Conservation (phyloP, 2,113 vertebrate genomes). For the Lophura nycthemera region DNA sequence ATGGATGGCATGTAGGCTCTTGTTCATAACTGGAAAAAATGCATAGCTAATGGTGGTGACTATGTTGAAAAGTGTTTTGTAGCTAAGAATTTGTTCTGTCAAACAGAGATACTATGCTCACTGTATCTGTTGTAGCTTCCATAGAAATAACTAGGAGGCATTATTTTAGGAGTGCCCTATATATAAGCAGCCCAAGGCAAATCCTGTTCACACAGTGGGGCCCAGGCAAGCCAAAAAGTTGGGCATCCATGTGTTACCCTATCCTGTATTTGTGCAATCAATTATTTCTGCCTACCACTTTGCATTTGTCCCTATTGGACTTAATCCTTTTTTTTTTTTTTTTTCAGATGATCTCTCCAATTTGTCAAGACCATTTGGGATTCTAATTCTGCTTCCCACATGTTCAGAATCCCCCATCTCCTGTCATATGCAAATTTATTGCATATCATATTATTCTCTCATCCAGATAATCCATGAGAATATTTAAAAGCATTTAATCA, state of each 20-base stretch:
- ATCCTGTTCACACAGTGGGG: too few relatives aligned
- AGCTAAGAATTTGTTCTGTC: too few relatives aligned
- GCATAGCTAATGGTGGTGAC: too few relatives aligned
- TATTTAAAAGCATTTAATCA: constrained; percentile 30
- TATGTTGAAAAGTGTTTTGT: too few relatives aligned
- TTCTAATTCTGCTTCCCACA: constrained; percentile 53
- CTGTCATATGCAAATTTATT: constrained; percentile 39
- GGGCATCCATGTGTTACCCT: neutral
- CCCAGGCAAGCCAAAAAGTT: too few relatives aligned
- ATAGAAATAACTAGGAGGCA: too few relatives aligned
- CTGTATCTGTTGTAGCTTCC: too few relatives aligned
- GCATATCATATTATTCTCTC: neutral
- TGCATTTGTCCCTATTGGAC: neutral
- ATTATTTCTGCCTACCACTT: constrained; percentile 46
- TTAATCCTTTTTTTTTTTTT: constrained; percentile 19
- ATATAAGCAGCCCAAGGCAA: too few relatives aligned
- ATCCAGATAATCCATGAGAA: neutral
- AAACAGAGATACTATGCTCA: too few relatives aligned
- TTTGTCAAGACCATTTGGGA: constrained; percentile 54
- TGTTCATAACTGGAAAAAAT: too few relatives aligned
- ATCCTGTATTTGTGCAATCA: constrained; percentile 18
- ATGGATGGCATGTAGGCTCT: too few relatives aligned
- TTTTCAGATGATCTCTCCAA: constrained; percentile 38
- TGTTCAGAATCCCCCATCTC: constrained; percentile 20
- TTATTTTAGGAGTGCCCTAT: too few relatives aligned